Conservation (phyloP, 1,140 invertebrate genomes). For the Anagrus nilaparvatae region DNA sequence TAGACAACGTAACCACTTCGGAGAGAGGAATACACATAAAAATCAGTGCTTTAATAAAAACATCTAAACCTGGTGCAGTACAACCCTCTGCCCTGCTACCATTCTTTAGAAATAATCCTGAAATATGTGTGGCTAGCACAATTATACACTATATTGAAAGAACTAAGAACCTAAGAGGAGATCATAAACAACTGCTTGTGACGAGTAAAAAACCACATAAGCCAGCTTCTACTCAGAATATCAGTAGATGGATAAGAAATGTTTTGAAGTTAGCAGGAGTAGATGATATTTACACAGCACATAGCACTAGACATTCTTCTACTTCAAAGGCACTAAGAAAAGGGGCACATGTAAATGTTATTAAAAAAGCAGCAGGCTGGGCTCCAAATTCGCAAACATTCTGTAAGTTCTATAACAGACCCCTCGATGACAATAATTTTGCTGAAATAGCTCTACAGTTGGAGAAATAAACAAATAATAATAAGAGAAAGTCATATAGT, state of each 20-base stretch:
- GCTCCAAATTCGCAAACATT: conserved; percentile 10
- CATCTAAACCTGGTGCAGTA: not conserved
- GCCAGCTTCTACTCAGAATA: conserved; percentile 8
- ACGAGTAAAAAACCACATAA: conserved; percentile 12
- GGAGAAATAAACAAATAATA: too few species aligned
- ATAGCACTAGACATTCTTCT: conserved; percentile 18
- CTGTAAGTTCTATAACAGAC: conserved; percentile 6
- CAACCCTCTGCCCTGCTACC: not conserved
- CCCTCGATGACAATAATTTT: conserved; percentile 6
- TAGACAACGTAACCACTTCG: not conserved
- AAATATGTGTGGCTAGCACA: not conserved
- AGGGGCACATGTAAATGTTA: conserved; percentile 4
- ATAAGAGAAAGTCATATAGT: too few species aligned
- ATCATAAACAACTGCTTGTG: conserved; percentile 11
- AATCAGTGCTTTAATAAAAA: not conserved
- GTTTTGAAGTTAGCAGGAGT: conserved; percentile 10
- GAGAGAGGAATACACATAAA: not conserved
- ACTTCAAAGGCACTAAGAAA: conserved; percentile 14
- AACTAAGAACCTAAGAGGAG: not conserved
- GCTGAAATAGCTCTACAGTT: too few species aligned
- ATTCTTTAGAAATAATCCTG: not conserved
- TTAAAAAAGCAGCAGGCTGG: conserved; percentile 8
- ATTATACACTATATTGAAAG: not conserved
- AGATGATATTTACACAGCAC: conserved; percentile 11
- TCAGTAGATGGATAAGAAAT: conserved; percentile 16